These are phyloP conservation scores for Bradypodion pumilum DNA, from an alignment of 2,797 vertebrate genomes.

Conservation along the genomic window DNA sequence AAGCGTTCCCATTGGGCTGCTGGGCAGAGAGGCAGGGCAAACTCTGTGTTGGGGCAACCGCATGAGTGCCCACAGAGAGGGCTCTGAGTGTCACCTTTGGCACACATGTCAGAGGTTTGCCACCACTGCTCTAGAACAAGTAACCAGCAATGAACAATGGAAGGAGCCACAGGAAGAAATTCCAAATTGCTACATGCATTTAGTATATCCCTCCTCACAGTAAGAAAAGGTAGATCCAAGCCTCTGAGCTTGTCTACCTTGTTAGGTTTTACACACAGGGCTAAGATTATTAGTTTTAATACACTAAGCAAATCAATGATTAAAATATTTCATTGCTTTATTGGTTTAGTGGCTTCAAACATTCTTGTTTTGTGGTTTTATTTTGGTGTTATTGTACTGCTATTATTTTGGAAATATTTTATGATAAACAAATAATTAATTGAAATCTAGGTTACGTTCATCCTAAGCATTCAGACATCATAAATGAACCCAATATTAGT, in stretches of 20 bases:
- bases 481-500: no score
- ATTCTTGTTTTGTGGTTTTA: background rate
- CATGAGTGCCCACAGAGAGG: no score
- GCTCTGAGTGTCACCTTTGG: no score
- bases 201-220: constrained; percentile 9
- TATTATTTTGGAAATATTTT: background rate
- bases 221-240: no score
- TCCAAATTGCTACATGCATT: background rate
- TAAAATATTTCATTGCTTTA: background rate
- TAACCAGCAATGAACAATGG: background rate
- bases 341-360: background rate
- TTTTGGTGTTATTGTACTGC: background rate
- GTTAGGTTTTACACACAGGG: background rate
- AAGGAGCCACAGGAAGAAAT: background rate
- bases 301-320: background rate
- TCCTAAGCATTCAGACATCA: background rate
- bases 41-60: no score
- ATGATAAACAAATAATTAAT: background rate
- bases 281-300: background rate
- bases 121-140: no score
- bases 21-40: no score
- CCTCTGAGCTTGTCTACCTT: background rate
- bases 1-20: no score
- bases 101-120: no score
- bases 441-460: no score